Conservation (phyloP, 2,888 invertebrate species). For the Sesia apiformis region DNA sequence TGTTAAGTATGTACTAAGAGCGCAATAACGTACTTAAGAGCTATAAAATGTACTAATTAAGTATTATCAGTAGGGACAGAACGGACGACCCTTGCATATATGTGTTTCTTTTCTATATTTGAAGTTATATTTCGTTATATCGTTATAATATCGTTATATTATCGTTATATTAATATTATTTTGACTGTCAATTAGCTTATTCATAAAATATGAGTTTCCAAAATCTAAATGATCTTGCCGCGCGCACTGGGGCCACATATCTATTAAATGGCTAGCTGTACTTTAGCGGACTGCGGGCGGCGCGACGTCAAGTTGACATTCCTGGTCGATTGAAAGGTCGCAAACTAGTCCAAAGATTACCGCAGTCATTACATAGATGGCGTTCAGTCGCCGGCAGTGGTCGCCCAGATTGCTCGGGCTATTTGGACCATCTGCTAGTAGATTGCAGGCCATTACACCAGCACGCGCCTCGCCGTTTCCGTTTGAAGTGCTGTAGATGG, state of each 20-base stretch:
- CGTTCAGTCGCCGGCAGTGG: conserved; percentile 41
- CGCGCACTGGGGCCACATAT: not conserved
- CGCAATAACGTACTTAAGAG: no score
- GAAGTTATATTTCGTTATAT: no score
- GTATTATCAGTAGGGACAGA: no score
- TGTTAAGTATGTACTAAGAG: no score
- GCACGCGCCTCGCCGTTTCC: conserved; percentile 40
- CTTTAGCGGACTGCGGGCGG: conserved; percentile 36
- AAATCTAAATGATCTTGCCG: not conserved
- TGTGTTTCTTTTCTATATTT: no score
- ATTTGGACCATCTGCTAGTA: conserved; percentile 33
- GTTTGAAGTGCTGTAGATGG: conserved; percentile 11
- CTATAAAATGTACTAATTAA: no score
- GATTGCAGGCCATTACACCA: conserved; percentile 40
- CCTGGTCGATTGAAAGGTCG: conserved; percentile 36
- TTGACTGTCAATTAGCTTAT: no score
- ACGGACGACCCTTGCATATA: no score
- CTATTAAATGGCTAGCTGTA: conserved; percentile 24
- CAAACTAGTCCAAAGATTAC: conserved; percentile 37
- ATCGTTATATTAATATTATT: no score
- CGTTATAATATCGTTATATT: no score
- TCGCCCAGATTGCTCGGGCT: conserved; percentile 34
- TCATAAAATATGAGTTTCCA: no score
- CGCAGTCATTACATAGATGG: conserved; percentile 28
- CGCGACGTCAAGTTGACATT: conserved; percentile 31